A percentile compares a stretch with the other conserved stretches of the same genome.
These are phyloP conservation scores for Fragum whitleyi DNA, from an alignment of 2,888 invertebrate species.

Conservation along the genomic window DNA sequence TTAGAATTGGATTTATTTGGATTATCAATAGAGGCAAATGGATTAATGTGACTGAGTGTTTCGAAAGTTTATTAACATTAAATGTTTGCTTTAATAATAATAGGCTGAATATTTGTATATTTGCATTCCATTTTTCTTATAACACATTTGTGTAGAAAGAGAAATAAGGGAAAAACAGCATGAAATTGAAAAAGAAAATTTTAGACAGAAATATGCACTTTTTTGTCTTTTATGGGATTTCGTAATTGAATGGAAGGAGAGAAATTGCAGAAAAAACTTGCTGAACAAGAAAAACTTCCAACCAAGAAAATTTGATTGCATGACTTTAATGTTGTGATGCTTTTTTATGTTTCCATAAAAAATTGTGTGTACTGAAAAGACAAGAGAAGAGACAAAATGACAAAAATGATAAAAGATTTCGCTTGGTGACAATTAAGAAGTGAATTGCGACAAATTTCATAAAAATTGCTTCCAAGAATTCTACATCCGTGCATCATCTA, in stretches of 20 bases:
- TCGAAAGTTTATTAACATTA: background rate
- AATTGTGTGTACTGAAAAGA: background rate
- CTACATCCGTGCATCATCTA: too few species aligned
- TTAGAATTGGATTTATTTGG: conserved; percentile 17
- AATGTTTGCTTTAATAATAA: background rate
- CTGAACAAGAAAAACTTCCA: background rate
- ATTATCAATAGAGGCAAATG: background rate
- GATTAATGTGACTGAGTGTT: background rate
- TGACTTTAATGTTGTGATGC: background rate
- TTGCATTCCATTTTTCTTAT: background rate
- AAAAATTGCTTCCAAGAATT: too few species aligned
- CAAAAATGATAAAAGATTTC: background rate
- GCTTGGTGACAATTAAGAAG: too few species aligned
- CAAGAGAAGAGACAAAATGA: background rate
- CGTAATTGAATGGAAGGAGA: background rate
- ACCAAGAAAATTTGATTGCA: background rate
- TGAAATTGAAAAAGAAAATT: background rate
- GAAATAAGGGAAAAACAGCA: background rate
- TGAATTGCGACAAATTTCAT: too few species aligned
- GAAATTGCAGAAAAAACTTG: background rate
- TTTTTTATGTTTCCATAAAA: background rate
- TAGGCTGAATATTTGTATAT: background rate
- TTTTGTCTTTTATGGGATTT: background rate
- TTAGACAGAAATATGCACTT: background rate
- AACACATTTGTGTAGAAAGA: background rate